Base-by-base conservation (phyloP, 2,797 vertebrate species). In the Meriones psammophilus region DNA sequence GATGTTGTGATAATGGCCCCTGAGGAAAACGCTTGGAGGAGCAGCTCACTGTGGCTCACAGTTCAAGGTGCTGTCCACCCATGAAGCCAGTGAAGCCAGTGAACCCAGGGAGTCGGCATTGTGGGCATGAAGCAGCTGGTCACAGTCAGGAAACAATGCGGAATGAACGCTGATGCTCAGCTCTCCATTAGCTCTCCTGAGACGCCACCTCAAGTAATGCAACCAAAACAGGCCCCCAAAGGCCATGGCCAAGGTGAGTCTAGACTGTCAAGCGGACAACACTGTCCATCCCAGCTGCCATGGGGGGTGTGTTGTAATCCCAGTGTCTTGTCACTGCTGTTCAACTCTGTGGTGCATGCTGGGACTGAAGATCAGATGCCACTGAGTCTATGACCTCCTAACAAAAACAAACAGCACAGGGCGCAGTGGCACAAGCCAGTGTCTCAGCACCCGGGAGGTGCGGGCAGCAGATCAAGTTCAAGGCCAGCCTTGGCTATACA, bases 241-340 rank as follows among this genome's bases (percentile, higher is more conserved):
- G 74, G 13, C 62, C 39, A 46, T 18, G 60, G 66, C 9, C 4
- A 4, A 9, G 28, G 39, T 8, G 62, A 33, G 9, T 20, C 74
- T 28, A 30, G 42, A 50, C 74, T 50, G 74, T 42, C 74, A 64
- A 3, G 26, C 1, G 33, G 39, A 46, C 62, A 66, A 22, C 39
- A 33, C 9, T 74, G 54, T 8, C 56, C 17, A 46, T 22, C 60
- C 14, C 81, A 66, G 15, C 14, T 1, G 26, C 1, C 3, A 36
- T 17, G 26, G 1, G 78, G 39, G 56, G 28, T 58, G 9, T 6
- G 24, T 8, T 28, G 80, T 12, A 30, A 42, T 30, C 60, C n/a
- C 81, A 33, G 60, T 20, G 15, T 1, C 8, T 20, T 8, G 20
- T 56, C 1, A n/a, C 3, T 1, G 0, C 8, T 5, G 8, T 26